Base-by-base conservation (phyloP, 1,140 invertebrate species). In the Lethocerus indicus region DNA sequence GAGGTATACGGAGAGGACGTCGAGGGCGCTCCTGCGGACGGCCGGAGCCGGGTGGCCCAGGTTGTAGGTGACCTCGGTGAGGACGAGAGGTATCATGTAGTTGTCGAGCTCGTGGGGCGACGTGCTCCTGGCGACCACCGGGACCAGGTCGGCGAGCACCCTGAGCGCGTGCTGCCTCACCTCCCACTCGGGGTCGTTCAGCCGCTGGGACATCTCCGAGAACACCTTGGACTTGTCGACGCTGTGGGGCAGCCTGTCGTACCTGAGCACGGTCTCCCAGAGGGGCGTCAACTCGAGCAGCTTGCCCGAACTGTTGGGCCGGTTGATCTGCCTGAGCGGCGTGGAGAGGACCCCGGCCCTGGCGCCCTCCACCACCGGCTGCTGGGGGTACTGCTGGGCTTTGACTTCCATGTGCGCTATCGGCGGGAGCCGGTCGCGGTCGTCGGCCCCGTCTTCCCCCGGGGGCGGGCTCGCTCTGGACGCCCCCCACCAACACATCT, bases 121-220 rank as follows among this genome's bases (percentile, higher is more conserved):
- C 6, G 43, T 51, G 1, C 37, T 39, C 9, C 46, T 47, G 13
- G 71, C 69, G 47, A 83, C 67, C 16, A 80, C 74, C 0, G 82
- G 79, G 6, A 86, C 63, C 20, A 85, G 67, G 61, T 86, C 82
- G 9, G 75, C 72, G 2, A 86, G 68, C 5, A 86, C 81, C 45
- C 81, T 64, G 1, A 85, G 63, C 18, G 81, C 81, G 59, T 87
- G 81, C 39, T 84, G 77, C 2, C 83, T 71, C 16, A 86, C 81
- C 62, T 84, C 79, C 76, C 81, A 81, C 63, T 86, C 83, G 0
- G 81, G 80, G 63, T 83, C 78, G 29, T 72, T 70, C n/a, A 86
- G 67, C 29, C 82, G 70, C 40, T 77, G 74, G 21, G 73, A 68
- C 56, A 86, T 74, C 50, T 80, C 79, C 12, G 69, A 57, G 58